Percentiles rank a stretch among this genome's conserved stretches.
phyloP scores from a whole-genome alignment of 2,888 invertebrate genomes.

The Drosophila recens region DNA sequence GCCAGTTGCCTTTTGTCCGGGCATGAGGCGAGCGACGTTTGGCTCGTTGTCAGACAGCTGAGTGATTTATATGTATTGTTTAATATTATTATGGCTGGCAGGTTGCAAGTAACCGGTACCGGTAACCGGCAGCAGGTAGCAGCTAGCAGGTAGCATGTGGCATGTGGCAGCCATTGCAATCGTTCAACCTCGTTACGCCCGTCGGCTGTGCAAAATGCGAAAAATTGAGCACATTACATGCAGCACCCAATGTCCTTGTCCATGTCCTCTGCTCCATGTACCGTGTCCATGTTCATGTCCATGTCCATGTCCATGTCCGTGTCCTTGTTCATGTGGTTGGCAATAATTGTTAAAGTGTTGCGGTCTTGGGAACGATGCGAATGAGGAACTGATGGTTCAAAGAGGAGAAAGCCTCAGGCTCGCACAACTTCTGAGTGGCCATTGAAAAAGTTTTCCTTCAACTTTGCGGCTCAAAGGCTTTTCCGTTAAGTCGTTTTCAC shows the following conservation, averaged over 20 bases:
- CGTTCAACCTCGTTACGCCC: constrained; percentile 57
- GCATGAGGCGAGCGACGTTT: constrained; percentile 31
- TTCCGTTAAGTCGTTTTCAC: constrained; percentile 18
- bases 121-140: constrained; percentile 17
- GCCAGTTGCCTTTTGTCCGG: constrained; percentile 18
- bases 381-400: constrained; percentile 62
- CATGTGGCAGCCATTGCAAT: constrained; percentile 37
- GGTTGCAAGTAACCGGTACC: constrained; percentile 48
- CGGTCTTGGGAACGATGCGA: constrained; percentile 53
- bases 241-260: constrained; percentile 43
- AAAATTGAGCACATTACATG: constrained; percentile 80
- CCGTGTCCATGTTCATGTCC: constrained; percentile 34
- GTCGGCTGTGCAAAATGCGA: constrained; percentile 76
- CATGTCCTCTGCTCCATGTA: constrained; percentile 28
- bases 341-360: constrained; percentile 77
- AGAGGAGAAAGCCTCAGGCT: constrained; percentile 26
- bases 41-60: constrained; percentile 71
- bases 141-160: constrained; percentile 24
- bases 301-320: constrained; percentile 37
- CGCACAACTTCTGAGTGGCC: constrained; percentile 38
- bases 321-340: constrained; percentile 68
- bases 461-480: constrained; percentile 36
- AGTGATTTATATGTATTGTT: constrained; percentile 80
- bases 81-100: constrained; percentile 79
- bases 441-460: constrained; percentile 38